Base-by-base conservation (phyloP, 35 echinoderm and acorn worm species). In the Acanthaster planci region DNA sequence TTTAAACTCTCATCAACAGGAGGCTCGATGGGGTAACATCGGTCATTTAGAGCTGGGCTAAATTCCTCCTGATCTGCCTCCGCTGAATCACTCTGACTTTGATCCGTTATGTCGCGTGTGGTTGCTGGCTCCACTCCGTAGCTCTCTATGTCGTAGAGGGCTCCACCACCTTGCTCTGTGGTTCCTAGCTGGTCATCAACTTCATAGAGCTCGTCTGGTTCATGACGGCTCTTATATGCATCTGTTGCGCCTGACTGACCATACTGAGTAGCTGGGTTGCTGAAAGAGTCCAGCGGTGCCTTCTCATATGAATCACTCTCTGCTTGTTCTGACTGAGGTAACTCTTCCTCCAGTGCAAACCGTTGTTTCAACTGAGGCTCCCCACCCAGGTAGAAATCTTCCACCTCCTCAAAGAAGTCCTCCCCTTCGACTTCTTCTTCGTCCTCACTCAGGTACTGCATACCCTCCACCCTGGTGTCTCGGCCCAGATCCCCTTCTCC, bases 1-100 rank as follows among this genome's bases (percentile, higher is more conserved):
- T 22, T 37, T 37, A 64, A 29, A 44, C 35, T 76, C 36, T 85
- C 34, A 64, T 29, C 58, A 67, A 35, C 58, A 36, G 44, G 17
- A 21, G 57, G 58, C 64, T 60, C 58, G 72, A 31, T 75, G 10
- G 27, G 5, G 39, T 75, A 39, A 44, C 27, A 38, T 51, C 50
- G 14, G 37, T 72, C 64, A 38, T 7, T 44, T 30, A 26, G 77
- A 38, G 30, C 59, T 67, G 21, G 59, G 23, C 59, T 67, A 31
- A 72, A 72, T 21, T 72, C 64, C 40, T 85, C 40, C 52, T 95
- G 93, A 91, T 95, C 93, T 27, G 93, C 93, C 53, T 95, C 93
- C 40, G 81, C 84, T 3, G 88, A 91, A 84, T 95, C 93, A 85
- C 85, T 95, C 52, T 90, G 64, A 72, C 64, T 34, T 34, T 72